Evolutionary conservation across 2,797 vertebrate genomes (phyloP).

Genomic region (Petrocephalus sullivani): DNA sequence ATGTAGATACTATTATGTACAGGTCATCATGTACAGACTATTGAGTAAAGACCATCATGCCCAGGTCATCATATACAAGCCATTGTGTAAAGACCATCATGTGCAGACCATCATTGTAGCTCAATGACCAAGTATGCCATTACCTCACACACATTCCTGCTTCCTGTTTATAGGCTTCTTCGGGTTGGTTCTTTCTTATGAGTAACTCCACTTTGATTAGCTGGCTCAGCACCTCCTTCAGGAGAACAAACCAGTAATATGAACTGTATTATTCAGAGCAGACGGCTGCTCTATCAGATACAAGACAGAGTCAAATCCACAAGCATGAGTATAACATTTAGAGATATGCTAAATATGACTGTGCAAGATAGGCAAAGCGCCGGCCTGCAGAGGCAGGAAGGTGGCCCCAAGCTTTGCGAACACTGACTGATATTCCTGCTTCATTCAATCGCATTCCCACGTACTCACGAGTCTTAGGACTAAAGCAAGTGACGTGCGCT

Average conservation of each 20-base stretch:
- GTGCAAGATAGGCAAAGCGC: background rate
- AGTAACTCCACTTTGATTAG: background rate
- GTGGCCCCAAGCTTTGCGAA: background rate
- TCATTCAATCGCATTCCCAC: constrained; percentile 5
- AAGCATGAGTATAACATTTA: constrained; percentile 3
- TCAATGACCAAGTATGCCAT: background rate
- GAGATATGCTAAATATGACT: constrained; percentile 11
- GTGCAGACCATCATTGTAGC: background rate
- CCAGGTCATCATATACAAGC: background rate
- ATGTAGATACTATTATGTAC: background rate
- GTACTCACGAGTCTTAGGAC: background rate
- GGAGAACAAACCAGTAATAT: background rate
- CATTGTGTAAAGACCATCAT: background rate
- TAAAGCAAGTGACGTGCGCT: background rate
- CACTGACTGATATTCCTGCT: background rate
- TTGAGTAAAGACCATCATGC: background rate
- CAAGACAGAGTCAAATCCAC: background rate
- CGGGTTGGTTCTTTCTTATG: background rate
- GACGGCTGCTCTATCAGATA: background rate
- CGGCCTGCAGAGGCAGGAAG: background rate
- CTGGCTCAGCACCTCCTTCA: background rate
- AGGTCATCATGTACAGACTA: background rate
- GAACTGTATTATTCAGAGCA: background rate
- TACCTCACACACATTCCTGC: background rate
- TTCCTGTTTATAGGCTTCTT: background rate